These are phyloP conservation scores for Coptodon rendalli DNA, from an alignment of 2,113 vertebrate species.

Conservation along the genomic window DNA sequence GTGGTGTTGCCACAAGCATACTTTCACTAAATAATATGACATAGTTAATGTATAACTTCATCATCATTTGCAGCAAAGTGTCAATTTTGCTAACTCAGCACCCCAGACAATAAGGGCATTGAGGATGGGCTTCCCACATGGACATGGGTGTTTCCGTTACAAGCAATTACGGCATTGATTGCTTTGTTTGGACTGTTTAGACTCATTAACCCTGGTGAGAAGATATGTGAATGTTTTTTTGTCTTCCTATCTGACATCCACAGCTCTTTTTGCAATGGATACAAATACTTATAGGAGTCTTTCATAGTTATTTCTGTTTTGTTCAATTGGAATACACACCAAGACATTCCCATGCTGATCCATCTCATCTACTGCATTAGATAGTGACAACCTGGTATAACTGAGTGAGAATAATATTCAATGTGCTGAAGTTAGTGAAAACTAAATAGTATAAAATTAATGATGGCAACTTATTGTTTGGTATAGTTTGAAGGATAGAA, in stretches of 20 bases:
- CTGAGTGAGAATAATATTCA: background rate
- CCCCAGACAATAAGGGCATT: background rate
- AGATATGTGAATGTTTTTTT: background rate
- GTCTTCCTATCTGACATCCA: background rate
- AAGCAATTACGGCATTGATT: constrained; percentile 32
- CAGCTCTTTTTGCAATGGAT: background rate
- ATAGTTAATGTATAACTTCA: background rate
- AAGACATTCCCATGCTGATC: background rate
- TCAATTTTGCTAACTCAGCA: background rate
- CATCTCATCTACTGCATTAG: background rate
- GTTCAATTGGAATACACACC: background rate
- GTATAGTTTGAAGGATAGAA: background rate
- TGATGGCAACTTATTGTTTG: background rate
- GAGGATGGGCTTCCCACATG: constrained; percentile 1
- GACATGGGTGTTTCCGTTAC: constrained; percentile 32
- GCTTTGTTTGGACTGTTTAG: constrained; percentile 12
- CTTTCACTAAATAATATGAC: background rate
- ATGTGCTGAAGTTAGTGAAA: background rate
- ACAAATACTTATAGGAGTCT: background rate
- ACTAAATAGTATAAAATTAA: background rate
- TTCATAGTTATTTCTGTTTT: background rate
- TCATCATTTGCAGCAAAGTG: background rate
- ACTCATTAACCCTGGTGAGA: background rate
- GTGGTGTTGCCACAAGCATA: background rate
- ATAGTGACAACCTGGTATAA: background rate